Evolutionary conservation across 2,888 invertebrate genomes (phyloP), one percentile per base, ranked within the genome.

Genomic region (Nezara viridula): DNA sequence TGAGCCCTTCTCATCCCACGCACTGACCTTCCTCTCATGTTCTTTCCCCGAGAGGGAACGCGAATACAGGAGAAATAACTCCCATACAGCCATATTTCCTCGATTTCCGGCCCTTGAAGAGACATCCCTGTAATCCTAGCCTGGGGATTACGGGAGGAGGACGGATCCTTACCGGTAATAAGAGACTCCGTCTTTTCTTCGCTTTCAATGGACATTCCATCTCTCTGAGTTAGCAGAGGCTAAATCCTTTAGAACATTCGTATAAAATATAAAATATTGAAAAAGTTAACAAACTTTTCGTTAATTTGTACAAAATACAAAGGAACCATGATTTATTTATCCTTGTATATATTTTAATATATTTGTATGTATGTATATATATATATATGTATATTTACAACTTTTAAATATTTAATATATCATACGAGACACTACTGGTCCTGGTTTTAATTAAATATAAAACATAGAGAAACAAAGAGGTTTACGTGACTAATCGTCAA

Each of bases 21-120:
- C 66, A 66, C 32, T 66, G 66, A 14, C 66, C 66, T 66, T 66
- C 66, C 66, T 66, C 66, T 66, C 66, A 21, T 32, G 66, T 66
- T 66, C 66, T 0, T 32, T 19, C 16, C 66, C 66, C 32, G 4
- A 6, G 66, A 16, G 32, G 55, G 32, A 32, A 19, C 16, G 16
- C 10, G 66, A 66, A 66, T 66, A 32, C 32, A 66, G 32, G 32
- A 32, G 32, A 19, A 19, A 66, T 32, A 66, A 32, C 27, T 32
- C 66, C 12, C 14, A 32, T 5, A 66, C 55, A n/a, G 66, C 7
- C 66, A 66, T 66, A 66, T 32, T 66, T 66, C 32, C 66, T 32
- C 9, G 24, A 55, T 24, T 24, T 55, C n/a, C 24, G 66, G 66
- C 32, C 16, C 66, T 32, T 66, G 66, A 66, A 66, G 66, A 66